A percentile compares a stretch with the other conserved stretches of the same genome.
These are phyloP conservation scores for Mesembrinibis cayennensis DNA, from an alignment of 2,113 vertebrate genomes.

Conservation along the genomic window DNA sequence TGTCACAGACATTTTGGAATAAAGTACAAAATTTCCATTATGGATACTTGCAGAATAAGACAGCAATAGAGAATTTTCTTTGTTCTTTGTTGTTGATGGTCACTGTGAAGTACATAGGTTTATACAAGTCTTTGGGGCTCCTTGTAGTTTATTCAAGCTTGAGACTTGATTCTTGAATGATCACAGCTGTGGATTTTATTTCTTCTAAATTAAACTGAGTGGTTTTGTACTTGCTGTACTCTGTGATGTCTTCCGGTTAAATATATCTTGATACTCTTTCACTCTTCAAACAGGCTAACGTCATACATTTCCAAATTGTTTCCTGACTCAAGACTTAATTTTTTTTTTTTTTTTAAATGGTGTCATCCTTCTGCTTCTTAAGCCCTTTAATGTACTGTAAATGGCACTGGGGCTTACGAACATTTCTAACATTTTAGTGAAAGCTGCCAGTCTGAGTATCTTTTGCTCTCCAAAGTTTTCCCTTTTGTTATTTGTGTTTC, in stretches of 20 bases:
- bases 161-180: background rate
- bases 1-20: background rate
- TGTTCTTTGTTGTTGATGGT: background rate
- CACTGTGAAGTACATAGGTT: background rate
- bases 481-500: background rate
- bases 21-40: background rate
- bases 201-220: background rate
- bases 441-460: background rate
- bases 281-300: background rate
- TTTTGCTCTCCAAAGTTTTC: background rate
- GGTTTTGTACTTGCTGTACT: background rate
- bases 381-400: background rate
- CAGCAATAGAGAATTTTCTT: background rate
- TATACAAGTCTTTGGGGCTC: background rate
- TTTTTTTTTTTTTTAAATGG: background rate
- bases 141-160: background rate
- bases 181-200: background rate
- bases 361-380: background rate
- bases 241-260: background rate
- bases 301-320: background rate
- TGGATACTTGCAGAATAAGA: background rate
- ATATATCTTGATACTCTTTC: background rate
- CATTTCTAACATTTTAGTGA: background rate
- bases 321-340: background rate
- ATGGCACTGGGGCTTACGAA: background rate